phyloP scores from a whole-genome alignment of 2,113 vertebrate species.

The Entomyzon cyanotis region DNA sequence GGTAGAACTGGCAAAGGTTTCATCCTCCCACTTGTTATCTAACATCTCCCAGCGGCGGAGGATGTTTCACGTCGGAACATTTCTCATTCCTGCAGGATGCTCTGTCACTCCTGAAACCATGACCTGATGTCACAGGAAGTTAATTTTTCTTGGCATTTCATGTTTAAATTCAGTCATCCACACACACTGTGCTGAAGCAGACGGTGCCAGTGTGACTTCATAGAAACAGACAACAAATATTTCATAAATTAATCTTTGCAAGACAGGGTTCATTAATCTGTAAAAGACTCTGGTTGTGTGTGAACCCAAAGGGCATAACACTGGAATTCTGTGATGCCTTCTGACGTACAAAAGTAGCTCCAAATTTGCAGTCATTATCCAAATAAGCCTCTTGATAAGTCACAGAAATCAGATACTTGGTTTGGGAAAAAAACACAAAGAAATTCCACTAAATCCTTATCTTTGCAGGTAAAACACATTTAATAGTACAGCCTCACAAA shows the following conservation, averaged over 20 bases:
- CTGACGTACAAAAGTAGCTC: conserved; percentile 77
- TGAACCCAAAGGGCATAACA: conserved; percentile 81
- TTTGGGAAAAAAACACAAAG: background rate
- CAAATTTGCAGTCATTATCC: conserved; percentile 81
- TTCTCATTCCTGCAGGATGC: background rate
- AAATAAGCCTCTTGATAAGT: conserved; percentile 74
- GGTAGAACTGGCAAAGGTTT: background rate
- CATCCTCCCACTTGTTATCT: background rate
- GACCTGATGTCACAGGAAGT: conserved; percentile 1
- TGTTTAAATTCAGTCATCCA: background rate
- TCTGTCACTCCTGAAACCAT: background rate
- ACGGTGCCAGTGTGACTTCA: conserved; percentile 39
- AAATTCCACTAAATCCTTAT: background rate
- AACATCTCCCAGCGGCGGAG: background rate
- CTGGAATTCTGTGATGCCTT: conserved; percentile 73
- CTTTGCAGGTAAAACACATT: background rate
- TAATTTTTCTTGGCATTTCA: conserved; percentile 26
- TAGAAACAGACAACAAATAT: conserved; percentile 63
- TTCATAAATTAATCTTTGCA: conserved; percentile 71
- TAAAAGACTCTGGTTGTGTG: conserved; percentile 64
- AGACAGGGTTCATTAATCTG: conserved; percentile 80
- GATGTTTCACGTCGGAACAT: background rate
- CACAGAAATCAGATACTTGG: conserved; percentile 55
- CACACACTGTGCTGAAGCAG: background rate
- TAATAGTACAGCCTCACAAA: background rate